These are phyloP conservation scores for Epinephelus coioides DNA, from an alignment of 2,797 vertebrate species.

Conservation along the genomic window DNA sequence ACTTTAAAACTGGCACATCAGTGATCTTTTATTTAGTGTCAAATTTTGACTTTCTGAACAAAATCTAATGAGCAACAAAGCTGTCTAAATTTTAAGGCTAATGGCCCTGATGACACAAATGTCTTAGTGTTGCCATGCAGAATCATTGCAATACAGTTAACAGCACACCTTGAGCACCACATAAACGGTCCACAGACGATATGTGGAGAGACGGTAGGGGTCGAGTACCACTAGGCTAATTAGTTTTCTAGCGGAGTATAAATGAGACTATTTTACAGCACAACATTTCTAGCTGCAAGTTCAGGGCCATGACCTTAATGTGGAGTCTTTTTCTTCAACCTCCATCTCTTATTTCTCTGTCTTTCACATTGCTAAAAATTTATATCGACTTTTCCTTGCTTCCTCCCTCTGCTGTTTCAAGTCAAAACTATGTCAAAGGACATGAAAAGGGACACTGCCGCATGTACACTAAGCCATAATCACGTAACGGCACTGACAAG, in stretches of 20 bases:
- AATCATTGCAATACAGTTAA: slow-evolving; percentile 28
- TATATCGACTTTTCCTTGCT: slow-evolving; percentile 47
- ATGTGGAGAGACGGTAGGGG: slow-evolving; percentile 36
- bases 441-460: slow-evolving; percentile 34
- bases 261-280: slow-evolving; percentile 60
- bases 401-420: slow-evolving; percentile 21
- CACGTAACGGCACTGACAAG: slow-evolving; percentile 54
- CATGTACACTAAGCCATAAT: slow-evolving; percentile 34
- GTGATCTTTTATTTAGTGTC: slow-evolving; percentile 15
- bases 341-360: slow-evolving; percentile 33
- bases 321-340: slow-evolving; percentile 49
- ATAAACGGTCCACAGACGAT: slow-evolving; percentile 14
- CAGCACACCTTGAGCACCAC: slow-evolving; percentile 39
- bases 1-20: not conserved
- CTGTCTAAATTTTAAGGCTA: slow-evolving; percentile 4
- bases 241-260: slow-evolving; percentile 67
- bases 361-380: slow-evolving; percentile 45
- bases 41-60: slow-evolving; percentile 37
- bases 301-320: slow-evolving; percentile 60
- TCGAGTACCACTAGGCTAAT: slow-evolving; percentile 69
- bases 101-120: slow-evolving; percentile 32
- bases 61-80: slow-evolving; percentile 27
- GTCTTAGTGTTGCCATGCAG: slow-evolving; percentile 19
- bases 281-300: slow-evolving; percentile 44
- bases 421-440: slow-evolving; percentile 46